These are phyloP conservation scores for Blastobasis lacticolella DNA, from an alignment of 2,888 invertebrate genomes.

Conservation along the genomic window DNA sequence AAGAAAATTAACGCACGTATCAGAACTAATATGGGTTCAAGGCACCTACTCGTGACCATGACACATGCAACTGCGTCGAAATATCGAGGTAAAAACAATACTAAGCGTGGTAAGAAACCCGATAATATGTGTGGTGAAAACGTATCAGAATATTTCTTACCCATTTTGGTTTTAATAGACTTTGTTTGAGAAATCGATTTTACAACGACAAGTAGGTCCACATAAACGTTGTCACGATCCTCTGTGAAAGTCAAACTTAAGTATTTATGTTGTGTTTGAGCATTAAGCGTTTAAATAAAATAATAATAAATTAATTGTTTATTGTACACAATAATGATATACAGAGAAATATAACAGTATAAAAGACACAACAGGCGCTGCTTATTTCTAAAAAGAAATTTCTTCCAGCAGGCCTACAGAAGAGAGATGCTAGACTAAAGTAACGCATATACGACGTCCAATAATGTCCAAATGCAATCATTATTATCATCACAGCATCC, in stretches of 20 bases:
- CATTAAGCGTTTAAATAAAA: neutral
- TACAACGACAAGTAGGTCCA: conserved; percentile 82
- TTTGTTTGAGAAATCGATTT: conserved; percentile 76
- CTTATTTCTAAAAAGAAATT: too few relatives aligned
- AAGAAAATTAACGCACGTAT: neutral
- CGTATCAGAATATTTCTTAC: conserved; percentile 24
- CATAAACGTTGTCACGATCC: conserved; percentile 54
- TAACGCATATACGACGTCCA: too few relatives aligned
- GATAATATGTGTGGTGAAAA: too few relatives aligned
- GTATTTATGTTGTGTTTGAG: neutral
- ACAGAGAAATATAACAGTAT: too few relatives aligned
- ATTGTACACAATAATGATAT: too few relatives aligned
- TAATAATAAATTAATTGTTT: neutral
- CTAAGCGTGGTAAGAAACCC: too few relatives aligned
- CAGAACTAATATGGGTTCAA: neutral
- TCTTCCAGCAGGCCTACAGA: too few relatives aligned
- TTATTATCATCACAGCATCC: too few relatives aligned
- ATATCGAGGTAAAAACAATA: neutral
- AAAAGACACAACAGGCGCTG: too few relatives aligned
- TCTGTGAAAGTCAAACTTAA: conserved; percentile 31
- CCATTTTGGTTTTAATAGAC: conserved; percentile 76
- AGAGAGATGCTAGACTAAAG: too few relatives aligned
- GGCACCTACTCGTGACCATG: neutral
- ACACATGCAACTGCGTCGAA: neutral
- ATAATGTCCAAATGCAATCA: too few relatives aligned